These are phyloP conservation scores for Tridacna gigas DNA, from an alignment of 2,888 invertebrate genomes.

Conservation along the genomic window DNA sequence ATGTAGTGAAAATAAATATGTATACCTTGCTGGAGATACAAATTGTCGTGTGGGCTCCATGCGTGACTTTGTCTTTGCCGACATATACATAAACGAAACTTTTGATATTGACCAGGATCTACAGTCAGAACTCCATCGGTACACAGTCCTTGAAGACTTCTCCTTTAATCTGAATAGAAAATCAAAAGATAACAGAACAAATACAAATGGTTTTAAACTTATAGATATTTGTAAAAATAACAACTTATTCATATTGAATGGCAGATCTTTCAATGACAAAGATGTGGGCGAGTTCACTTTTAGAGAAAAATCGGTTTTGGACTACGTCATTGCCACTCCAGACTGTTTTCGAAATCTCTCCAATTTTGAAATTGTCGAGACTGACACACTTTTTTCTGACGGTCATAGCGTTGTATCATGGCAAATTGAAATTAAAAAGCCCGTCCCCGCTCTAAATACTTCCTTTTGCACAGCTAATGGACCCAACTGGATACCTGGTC, in stretches of 20 bases:
- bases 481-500: not conserved
- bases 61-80: not conserved
- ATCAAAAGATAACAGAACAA: not conserved
- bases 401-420: not conserved
- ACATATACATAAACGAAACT: too few relatives aligned
- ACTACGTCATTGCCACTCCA: not conserved
- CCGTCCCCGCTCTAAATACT: not conserved
- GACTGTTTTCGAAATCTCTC: not conserved
- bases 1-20: not conserved
- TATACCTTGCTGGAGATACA: not conserved
- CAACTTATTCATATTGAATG: not conserved
- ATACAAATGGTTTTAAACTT: not conserved
- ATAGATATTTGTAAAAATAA: not conserved
- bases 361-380: not conserved
- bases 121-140: too few relatives aligned
- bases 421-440: not conserved
- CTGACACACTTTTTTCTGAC: constrained; percentile 1
- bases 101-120: too few relatives aligned
- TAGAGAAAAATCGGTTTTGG: not conserved
- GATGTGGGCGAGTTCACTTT: not conserved
- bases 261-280: not conserved
- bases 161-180: too few relatives aligned
- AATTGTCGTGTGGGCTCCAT: not conserved
- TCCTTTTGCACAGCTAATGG: too few relatives aligned
- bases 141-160: too few relatives aligned